These are phyloP conservation scores for Nasonovia ribisnigri DNA, from an alignment of 2,888 invertebrate species.

Conservation along the genomic window DNA sequence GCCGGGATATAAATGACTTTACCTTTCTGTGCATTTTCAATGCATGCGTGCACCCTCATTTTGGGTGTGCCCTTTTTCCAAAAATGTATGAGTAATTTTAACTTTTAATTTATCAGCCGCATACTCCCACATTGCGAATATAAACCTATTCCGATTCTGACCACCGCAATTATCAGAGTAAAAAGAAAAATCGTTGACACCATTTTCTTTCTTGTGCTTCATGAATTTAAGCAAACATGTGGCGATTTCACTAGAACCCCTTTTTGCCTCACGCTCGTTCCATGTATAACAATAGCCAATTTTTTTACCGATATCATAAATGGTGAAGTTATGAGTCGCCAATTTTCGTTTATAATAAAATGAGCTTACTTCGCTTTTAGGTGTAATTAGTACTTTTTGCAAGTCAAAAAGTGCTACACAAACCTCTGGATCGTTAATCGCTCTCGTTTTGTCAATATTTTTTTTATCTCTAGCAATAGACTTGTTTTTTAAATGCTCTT, in stretches of 20 bases:
- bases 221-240: too few relatives aligned
- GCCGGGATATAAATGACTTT: too few relatives aligned
- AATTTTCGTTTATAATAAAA: conserved; percentile 37
- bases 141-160: neutral
- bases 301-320: conserved; percentile 14
- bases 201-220: neutral
- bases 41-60: too few relatives aligned
- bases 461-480: conserved; percentile 20
- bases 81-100: too few relatives aligned
- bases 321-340: neutral
- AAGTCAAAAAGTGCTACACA: too few relatives aligned
- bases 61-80: too few relatives aligned
- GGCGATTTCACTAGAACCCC: conserved; percentile 11
- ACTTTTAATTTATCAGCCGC: neutral
- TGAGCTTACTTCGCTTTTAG: neutral
- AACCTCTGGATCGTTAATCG: neutral
- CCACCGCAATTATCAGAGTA: conserved; percentile 42
- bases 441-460: conserved; percentile 14
- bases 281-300: neutral
- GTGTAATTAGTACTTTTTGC: conserved; percentile 14
- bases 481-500: conserved; percentile 27
- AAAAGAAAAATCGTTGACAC: conserved; percentile 4
- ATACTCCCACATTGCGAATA: conserved; percentile 31
- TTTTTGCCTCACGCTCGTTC: neutral
- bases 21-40: too few relatives aligned